A percentile compares a stretch with the other conserved stretches of the same genome.
These are phyloP conservation scores for Drosophila quinaria DNA, from an alignment of 2,888 invertebrate genomes.

Conservation along the genomic window DNA sequence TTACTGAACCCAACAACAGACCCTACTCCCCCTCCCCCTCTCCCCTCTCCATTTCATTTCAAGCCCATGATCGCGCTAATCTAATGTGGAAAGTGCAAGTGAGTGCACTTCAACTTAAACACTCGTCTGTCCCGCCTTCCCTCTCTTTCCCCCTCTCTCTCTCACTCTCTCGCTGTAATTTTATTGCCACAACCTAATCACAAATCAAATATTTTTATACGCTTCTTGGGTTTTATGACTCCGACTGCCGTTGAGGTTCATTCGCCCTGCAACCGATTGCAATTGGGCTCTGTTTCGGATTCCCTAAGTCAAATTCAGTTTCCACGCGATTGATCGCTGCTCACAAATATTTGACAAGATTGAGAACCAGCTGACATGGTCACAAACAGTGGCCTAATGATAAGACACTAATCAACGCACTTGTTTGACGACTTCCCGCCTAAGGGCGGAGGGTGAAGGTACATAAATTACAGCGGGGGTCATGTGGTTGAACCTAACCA, in stretches of 20 bases:
- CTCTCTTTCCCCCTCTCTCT: slow-evolving; percentile 14
- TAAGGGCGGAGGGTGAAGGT: background rate
- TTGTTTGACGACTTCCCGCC: slow-evolving; percentile 54
- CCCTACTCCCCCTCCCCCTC: slow-evolving; percentile 6
- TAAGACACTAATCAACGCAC: slow-evolving; percentile 68
- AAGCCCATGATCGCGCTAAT: slow-evolving; percentile 41
- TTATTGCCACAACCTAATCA: slow-evolving; percentile 63
- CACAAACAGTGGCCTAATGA: slow-evolving; percentile 53
- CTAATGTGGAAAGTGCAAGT: slow-evolving; percentile 74
- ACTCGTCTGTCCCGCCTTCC: slow-evolving; percentile 14
- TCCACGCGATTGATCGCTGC: slow-evolving; percentile 56
- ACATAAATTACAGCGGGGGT: slow-evolving; percentile 57
- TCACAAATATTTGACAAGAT: slow-evolving; percentile 70
- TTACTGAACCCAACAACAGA: slow-evolving; percentile 64
- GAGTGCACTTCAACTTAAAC: slow-evolving; percentile 64
- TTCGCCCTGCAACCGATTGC: slow-evolving; percentile 37
- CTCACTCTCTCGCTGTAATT: slow-evolving; percentile 21
- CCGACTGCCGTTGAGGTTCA: slow-evolving; percentile 52
- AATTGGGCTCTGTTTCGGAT: slow-evolving; percentile 21
- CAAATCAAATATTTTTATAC: slow-evolving; percentile 72
- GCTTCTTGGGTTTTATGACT: slow-evolving; percentile 62
- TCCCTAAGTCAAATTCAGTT: slow-evolving; percentile 13
- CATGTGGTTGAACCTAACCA: slow-evolving; percentile 33
- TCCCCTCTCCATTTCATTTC: background rate
- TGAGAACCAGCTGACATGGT: slow-evolving; percentile 38